Evolutionary conservation across 2,888 invertebrate genomes (phyloP).

Genomic region (Tuberolachnus salignus): DNA sequence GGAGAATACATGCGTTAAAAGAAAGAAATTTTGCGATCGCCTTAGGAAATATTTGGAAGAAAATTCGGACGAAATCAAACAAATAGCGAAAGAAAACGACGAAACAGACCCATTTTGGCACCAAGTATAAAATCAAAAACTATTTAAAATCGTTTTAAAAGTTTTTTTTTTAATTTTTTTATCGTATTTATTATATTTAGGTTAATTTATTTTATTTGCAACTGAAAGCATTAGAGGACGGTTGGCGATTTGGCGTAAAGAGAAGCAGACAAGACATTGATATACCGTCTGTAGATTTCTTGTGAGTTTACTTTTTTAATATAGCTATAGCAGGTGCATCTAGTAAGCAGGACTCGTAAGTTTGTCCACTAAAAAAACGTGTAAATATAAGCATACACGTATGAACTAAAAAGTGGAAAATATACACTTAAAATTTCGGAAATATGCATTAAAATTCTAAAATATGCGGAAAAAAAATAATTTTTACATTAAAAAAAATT

Average conservation of each 20-base stretch:
- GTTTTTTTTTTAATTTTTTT: slow-evolving; percentile 2
- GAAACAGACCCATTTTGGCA: slow-evolving; percentile 79
- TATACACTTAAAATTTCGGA: too few relatives aligned
- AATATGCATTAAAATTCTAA: too few relatives aligned
- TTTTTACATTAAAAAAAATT: too few relatives aligned
- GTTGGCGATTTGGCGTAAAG: slow-evolving; percentile 74
- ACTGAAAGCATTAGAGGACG: slow-evolving; percentile 77
- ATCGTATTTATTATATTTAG: slow-evolving; percentile 61
- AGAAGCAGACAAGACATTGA: slow-evolving; percentile 70
- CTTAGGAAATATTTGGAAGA: slow-evolving; percentile 71
- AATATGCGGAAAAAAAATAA: too few relatives aligned
- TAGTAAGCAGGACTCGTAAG: too few relatives aligned
- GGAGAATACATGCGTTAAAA: slow-evolving; percentile 65
- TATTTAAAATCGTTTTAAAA: background rate
- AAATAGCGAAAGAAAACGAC: slow-evolving; percentile 66
- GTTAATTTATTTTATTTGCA: slow-evolving; percentile 78
- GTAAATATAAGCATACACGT: too few relatives aligned
- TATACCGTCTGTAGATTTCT: slow-evolving; percentile 70
- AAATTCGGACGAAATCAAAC: slow-evolving; percentile 70
- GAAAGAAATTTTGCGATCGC: slow-evolving; percentile 70
- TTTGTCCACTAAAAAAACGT: too few relatives aligned
- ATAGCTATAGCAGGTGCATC: too few relatives aligned
- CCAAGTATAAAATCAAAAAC: slow-evolving; percentile 68
- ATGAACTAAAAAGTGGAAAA: too few relatives aligned
- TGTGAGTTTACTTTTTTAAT: slow-evolving; percentile 61